Evolutionary conservation across 2,113 vertebrate genomes (phyloP).

Genomic region (Craseonycteris thonglongyai): DNA sequence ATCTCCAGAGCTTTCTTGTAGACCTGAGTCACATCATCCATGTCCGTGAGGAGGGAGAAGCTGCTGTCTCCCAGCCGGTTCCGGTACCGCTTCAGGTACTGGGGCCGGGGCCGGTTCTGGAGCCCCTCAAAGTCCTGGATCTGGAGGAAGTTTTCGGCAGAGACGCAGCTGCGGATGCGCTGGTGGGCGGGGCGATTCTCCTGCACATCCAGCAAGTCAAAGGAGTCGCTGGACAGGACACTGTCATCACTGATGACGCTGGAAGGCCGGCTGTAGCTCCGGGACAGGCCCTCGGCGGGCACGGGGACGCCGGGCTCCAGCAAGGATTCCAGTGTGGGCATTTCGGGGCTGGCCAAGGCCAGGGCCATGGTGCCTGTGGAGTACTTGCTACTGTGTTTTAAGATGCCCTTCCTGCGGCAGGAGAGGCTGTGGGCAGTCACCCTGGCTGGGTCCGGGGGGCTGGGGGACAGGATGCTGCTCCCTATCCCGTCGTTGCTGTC

Average conservation of each 20-base stretch:
- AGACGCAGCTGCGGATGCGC: constrained; percentile 92
- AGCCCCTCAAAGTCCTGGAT: constrained; percentile 88
- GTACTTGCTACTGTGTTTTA: constrained; percentile 96
- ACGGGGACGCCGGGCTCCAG: constrained; percentile 78
- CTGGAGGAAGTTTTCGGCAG: constrained; percentile 91
- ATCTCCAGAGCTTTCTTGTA: constrained; percentile 98
- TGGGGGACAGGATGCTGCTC: constrained; percentile 65
- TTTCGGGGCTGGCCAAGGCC: constrained; percentile 71
- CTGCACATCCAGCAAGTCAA: constrained; percentile 88
- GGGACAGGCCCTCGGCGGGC: constrained; percentile 83
- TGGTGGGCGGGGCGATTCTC: constrained; percentile 81
- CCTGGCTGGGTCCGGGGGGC: constrained; percentile 73
- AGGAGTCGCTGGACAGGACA: constrained; percentile 87
- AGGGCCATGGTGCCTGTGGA: constrained; percentile 78
- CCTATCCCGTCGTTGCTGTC: constrained; percentile 76
- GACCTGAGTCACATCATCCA: constrained; percentile 97
- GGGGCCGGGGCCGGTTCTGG: constrained; percentile 83
- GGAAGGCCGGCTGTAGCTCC: constrained; percentile 93
- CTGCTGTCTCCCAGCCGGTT: constrained; percentile 92
- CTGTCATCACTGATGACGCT: constrained; percentile 92
- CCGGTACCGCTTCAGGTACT: constrained; percentile 87
- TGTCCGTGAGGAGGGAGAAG: constrained; percentile 95
- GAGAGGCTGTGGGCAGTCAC: constrained; percentile 79
- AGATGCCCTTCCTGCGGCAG: constrained; percentile 91
- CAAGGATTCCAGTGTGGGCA: constrained; percentile 78